Evolutionary conservation across 1,140 invertebrate genomes (phyloP).

Genomic region (Eumaeus atala): DNA sequence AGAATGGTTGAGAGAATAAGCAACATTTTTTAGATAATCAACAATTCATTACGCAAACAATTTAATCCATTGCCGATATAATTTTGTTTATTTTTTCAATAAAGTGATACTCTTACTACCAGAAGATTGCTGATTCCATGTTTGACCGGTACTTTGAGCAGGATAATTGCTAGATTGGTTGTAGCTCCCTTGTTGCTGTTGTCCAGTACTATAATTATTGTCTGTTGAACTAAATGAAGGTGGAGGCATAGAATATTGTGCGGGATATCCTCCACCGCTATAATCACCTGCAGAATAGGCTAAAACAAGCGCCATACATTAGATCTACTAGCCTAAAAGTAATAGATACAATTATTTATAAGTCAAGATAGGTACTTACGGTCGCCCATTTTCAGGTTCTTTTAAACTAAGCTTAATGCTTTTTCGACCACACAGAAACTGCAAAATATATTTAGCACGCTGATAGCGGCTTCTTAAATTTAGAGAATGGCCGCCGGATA

Average conservation of each 20-base stretch:
- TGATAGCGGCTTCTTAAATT: constrained; percentile 15
- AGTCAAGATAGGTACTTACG: constrained; percentile 41
- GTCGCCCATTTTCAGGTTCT: constrained; percentile 43
- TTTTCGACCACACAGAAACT: constrained; percentile 1
- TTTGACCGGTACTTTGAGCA: constrained; percentile 40
- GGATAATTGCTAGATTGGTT: constrained; percentile 42
- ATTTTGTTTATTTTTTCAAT: background rate
- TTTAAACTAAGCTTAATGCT: constrained; percentile 5
- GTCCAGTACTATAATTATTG: constrained; percentile 42
- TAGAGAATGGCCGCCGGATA: constrained; percentile 26
- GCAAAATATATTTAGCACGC: constrained; percentile 10
- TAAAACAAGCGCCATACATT: constrained; percentile 24
- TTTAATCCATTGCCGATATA: background rate
- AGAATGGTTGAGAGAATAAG: too few species aligned
- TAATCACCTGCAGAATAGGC: constrained; percentile 53
- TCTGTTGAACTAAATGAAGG: constrained; percentile 46
- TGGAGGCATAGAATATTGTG: constrained; percentile 61
- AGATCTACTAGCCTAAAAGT: constrained; percentile 7
- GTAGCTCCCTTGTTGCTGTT: constrained; percentile 44
- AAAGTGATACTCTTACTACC: constrained; percentile 32
- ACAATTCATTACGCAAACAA: background rate
- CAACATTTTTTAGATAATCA: too few species aligned
- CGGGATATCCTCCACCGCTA: constrained; percentile 49
- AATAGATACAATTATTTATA: constrained; percentile 14
- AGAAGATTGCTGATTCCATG: constrained; percentile 52